Conservation (phyloP, 1,140 invertebrate species). For the Protaetia brevitarsis region DNA sequence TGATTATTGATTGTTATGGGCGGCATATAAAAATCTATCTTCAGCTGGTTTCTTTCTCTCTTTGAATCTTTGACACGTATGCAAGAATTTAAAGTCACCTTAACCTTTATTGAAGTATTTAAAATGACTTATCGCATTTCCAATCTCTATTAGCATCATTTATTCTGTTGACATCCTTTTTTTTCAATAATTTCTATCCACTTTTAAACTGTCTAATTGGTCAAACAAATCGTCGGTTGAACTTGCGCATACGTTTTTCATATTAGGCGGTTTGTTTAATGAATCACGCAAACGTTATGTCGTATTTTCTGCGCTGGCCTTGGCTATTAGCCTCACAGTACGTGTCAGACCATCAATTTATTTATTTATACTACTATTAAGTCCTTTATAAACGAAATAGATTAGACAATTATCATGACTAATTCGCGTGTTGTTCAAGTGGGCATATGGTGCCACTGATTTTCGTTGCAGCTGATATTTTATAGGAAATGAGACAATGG, state of each 20-base stretch:
- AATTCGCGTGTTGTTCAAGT: background rate
- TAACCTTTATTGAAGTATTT: too few species aligned
- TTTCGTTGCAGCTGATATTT: background rate
- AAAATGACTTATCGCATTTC: too few species aligned
- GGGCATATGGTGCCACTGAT: background rate
- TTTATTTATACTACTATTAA: background rate
- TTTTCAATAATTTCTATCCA: too few species aligned
- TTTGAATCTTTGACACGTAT: too few species aligned
- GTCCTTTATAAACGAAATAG: conserved; percentile 1
- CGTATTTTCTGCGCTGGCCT: background rate
- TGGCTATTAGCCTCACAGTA: background rate
- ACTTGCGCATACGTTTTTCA: conserved; percentile 1
- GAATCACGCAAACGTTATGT: conserved; percentile 16
- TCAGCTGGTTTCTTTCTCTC: too few species aligned
- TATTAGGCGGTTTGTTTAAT: background rate
- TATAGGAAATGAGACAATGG: too few species aligned
- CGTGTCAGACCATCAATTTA: conserved; percentile 15
- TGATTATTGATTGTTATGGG: too few species aligned
- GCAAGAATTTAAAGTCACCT: too few species aligned
- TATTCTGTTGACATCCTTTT: too few species aligned
- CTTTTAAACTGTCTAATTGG: conserved; percentile 5
- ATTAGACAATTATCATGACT: conserved; percentile 11
- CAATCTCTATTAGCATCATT: too few species aligned
- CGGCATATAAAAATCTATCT: too few species aligned
- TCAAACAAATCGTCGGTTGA: conserved; percentile 2